A percentile compares a stretch with the other conserved stretches of the same genome.
Evolutionary conservation across 2,113 vertebrate genomes (phyloP).

Genomic region (Pelusios castaneus): DNA sequence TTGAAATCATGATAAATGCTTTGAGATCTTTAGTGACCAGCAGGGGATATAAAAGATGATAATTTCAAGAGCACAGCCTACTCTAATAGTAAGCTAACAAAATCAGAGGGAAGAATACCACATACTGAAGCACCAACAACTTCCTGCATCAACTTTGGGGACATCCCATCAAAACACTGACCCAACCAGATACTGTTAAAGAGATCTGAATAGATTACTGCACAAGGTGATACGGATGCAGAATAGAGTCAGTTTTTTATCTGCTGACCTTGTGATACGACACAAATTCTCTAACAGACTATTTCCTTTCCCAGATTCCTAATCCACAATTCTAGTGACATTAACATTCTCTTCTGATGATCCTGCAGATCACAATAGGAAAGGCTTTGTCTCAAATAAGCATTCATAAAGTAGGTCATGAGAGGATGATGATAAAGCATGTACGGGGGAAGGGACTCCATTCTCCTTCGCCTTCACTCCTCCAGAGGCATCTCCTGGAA

Average conservation of each 20-base stretch:
- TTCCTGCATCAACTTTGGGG: background rate
- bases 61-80: background rate
- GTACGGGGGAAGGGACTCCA: too few relatives aligned
- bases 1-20: background rate
- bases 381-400: background rate
- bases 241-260: background rate
- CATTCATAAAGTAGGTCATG: background rate
- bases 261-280: background rate
- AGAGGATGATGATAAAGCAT: too few relatives aligned
- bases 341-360: background rate
- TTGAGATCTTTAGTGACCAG: background rate
- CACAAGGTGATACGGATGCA: background rate
- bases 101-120: background rate
- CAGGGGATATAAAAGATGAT: background rate
- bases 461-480: too few relatives aligned
- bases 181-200: background rate
- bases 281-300: background rate
- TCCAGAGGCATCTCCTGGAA: too few relatives aligned
- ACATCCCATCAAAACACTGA: background rate
- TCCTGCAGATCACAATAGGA: background rate
- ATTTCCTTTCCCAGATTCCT: background rate
- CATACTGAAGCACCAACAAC: background rate
- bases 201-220: background rate
- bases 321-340: background rate
- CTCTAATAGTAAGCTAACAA: background rate